Conservation (phyloP, 2,888 invertebrate species). For the Heliconius cydno region DNA sequence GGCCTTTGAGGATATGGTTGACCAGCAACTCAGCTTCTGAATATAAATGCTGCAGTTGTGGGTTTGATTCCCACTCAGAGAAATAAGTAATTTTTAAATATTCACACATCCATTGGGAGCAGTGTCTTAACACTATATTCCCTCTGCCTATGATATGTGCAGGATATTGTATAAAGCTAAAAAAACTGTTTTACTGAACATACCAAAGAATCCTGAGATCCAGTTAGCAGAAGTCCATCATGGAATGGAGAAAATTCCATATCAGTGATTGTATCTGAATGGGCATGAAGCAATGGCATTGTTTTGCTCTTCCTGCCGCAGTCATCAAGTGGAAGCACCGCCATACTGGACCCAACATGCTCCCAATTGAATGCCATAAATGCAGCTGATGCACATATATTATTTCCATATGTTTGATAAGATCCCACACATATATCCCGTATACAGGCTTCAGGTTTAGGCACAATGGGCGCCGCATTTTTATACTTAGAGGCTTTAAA, state of each 20-base stretch:
- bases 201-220: slow-evolving; percentile 93
- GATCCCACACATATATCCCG: slow-evolving; percentile 96
- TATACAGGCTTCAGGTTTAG: slow-evolving; percentile 95
- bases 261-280: slow-evolving; percentile 96
- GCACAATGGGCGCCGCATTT: slow-evolving; percentile 97
- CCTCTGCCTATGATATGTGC: not conserved
- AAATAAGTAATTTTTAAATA: too few relatives aligned
- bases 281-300: slow-evolving; percentile 93
- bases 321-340: slow-evolving; percentile 93
- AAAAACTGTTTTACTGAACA: slow-evolving; percentile 52
- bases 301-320: slow-evolving; percentile 94
- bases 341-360: slow-evolving; percentile 94
- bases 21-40: too few relatives aligned
- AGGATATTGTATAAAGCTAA: not conserved
- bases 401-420: slow-evolving; percentile 97
- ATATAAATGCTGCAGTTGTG: too few relatives aligned
- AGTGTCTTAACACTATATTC: not conserved
- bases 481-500: slow-evolving; percentile 99
- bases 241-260: slow-evolving; percentile 98
- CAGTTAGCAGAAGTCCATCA: slow-evolving; percentile 95
- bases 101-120: too few relatives aligned
- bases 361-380: slow-evolving; percentile 98
- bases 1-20: too few relatives aligned
- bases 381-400: slow-evolving; percentile 95
- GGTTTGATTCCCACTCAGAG: too few relatives aligned